phyloP scores from a whole-genome alignment of 2,113 vertebrate genomes.

The Microtus pennsylvanicus region DNA sequence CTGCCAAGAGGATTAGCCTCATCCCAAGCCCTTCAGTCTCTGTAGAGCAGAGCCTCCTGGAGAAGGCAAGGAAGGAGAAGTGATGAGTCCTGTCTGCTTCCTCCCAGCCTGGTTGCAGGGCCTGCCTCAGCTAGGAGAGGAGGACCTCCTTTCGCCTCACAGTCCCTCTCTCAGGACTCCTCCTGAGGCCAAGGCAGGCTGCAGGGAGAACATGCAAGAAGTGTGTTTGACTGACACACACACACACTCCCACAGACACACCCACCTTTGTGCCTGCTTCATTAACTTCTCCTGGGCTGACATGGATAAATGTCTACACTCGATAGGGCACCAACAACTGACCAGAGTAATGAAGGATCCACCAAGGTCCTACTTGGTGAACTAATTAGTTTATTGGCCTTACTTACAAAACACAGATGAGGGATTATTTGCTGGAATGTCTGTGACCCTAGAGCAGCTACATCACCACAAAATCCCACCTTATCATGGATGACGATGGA shows the following conservation, averaged over 20 bases:
- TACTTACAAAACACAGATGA: background rate
- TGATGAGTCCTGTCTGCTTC: rapidly evolving
- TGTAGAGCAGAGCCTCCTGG: background rate
- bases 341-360: background rate
- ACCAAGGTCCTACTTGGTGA: background rate
- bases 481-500: background rate
- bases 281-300: background rate
- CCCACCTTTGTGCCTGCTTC: too few relatives aligned
- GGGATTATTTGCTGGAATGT: background rate
- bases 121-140: background rate
- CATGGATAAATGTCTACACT: background rate
- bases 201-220: background rate
- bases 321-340: background rate
- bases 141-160: background rate
- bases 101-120: background rate
- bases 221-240: too few relatives aligned
- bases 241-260: too few relatives aligned
- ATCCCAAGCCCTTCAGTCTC: background rate
- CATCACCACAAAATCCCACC: background rate
- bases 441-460: background rate
- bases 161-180: background rate
- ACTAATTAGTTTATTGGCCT: background rate
- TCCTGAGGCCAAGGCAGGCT: background rate
- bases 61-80: background rate
- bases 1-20: background rate